Percentiles rank a stretch among this genome's conserved stretches.
These are phyloP conservation scores for Aspidiotus rigidus DNA, from an alignment of 2,888 invertebrate genomes.

Conservation along the genomic window DNA sequence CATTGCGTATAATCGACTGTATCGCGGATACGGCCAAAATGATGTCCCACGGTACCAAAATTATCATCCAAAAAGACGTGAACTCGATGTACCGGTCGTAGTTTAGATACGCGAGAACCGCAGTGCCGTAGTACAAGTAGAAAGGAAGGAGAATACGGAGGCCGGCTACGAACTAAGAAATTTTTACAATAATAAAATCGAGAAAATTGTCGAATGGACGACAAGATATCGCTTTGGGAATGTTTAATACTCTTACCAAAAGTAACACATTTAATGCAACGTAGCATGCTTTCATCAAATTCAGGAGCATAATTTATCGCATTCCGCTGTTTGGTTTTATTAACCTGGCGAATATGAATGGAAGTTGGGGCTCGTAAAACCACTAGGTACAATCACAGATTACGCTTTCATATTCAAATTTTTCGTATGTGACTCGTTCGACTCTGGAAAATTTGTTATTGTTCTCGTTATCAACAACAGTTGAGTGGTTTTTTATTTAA, in stretches of 20 bases:
- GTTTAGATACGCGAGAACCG: conserved; percentile 9
- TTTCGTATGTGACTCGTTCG: no score
- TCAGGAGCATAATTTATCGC: neutral
- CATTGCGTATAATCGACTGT: conserved; percentile 26
- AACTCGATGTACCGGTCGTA: conserved; percentile 26
- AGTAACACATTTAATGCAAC: neutral
- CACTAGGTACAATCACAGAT: no score
- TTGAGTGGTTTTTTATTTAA: no score
- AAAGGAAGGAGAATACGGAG: conserved; percentile 17
- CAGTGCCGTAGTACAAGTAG: conserved; percentile 12
- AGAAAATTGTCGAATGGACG: no score
- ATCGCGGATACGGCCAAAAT: conserved; percentile 19
- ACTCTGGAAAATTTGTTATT: no score
- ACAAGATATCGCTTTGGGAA: no score
- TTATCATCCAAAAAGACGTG: conserved; percentile 24
- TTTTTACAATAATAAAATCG: no score
- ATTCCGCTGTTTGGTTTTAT: neutral
- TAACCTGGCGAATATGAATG: no score
- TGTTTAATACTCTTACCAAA: no score
- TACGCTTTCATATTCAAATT: no score
- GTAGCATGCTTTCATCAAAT: conserved; percentile 8
- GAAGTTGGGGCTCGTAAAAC: no score
- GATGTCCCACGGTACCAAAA: conserved; percentile 23
- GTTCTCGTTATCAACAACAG: no score
- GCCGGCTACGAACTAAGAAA: conserved; percentile 3